Base-by-base conservation (phyloP, 2,888 invertebrate species). In the Hetaerina titia region DNA sequence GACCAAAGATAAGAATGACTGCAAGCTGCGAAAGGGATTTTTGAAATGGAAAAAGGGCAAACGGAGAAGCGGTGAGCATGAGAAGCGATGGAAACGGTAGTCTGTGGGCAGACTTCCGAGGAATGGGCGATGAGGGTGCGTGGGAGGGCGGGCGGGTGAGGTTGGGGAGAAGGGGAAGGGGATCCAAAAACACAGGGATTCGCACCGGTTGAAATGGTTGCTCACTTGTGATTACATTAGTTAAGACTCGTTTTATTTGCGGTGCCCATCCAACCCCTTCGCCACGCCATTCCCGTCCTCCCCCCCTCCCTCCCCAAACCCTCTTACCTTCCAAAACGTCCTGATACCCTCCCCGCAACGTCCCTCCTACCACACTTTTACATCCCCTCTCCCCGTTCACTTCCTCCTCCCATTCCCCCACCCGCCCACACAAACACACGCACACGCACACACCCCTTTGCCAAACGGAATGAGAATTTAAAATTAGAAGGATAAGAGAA, bases 181-280 rank as follows among this genome's bases (percentile, higher is more conserved):
- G 92, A 69, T 56, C 64, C 69, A n/a, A 92, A 92, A 92, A 92
- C 92, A 92, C 92, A 92, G 64, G 69, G 74, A 74, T 92, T 92
- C 92, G 92, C 56, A 92, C 64, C 92, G 92, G 92, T 64, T 92
- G 92, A 92, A 92, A 92, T 92, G 92, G 92, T 92, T 92, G 92
- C 92, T 92, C 92, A 92, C 92, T 92, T 56, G 92, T 74, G 92
- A 92, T 92, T 92, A 92, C 92, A 92, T 92, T 92, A 92, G 92
- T 74, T 92, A 92, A 92, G 92, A 92, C 92, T 92, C 92, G 92
- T 92, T 92, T 92, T 92, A 92, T 92, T 92, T 92, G 92, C 69
- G 92, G 92, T 92, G 92, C 92, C 92, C 69, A 92, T 92, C 92
- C 92, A 92, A 92, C 69, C 92, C 92, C 92, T 92, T 74, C 92